phyloP scores from a whole-genome alignment of 1,140 invertebrate genomes.

The Trichoplusia ni region DNA sequence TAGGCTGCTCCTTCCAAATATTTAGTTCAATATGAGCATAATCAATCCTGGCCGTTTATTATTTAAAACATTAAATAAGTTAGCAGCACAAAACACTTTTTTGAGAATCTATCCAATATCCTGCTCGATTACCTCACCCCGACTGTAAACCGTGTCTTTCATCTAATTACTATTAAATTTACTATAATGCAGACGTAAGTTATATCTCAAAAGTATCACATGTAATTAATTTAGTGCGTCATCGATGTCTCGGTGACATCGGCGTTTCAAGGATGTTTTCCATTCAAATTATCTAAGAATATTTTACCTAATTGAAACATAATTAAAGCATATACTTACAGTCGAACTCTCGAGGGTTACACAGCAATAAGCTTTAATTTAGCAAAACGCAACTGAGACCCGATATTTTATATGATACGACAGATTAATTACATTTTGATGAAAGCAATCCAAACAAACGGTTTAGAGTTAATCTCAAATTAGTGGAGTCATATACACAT shows the following conservation, averaged over 20 bases:
- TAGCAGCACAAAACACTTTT: too few species aligned
- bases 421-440: not conserved
- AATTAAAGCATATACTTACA: not conserved
- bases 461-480: slow-evolving; percentile 1
- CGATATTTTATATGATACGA: not conserved
- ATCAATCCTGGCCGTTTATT: too few species aligned
- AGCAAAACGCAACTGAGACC: slow-evolving; percentile 17
- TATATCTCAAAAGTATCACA: slow-evolving; percentile 61
- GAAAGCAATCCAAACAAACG: not conserved
- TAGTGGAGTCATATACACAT: not conserved
- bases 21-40: too few species aligned
- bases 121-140: too few species aligned
- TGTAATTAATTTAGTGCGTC: slow-evolving; percentile 41
- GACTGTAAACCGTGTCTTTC: too few species aligned
- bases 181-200: slow-evolving; percentile 27
- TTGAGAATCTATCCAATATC: too few species aligned
- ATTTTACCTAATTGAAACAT: slow-evolving; percentile 27
- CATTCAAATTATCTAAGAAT: slow-evolving; percentile 29
- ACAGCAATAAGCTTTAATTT: not conserved
- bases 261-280: slow-evolving; percentile 40
- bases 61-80: too few species aligned
- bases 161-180: not conserved
- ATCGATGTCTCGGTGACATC: slow-evolving; percentile 31
- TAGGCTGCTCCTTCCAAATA: not conserved
- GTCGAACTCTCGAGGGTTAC: not conserved